phyloP scores from a whole-genome alignment of 2,888 invertebrate species.

The Cryptus viduatorius region DNA sequence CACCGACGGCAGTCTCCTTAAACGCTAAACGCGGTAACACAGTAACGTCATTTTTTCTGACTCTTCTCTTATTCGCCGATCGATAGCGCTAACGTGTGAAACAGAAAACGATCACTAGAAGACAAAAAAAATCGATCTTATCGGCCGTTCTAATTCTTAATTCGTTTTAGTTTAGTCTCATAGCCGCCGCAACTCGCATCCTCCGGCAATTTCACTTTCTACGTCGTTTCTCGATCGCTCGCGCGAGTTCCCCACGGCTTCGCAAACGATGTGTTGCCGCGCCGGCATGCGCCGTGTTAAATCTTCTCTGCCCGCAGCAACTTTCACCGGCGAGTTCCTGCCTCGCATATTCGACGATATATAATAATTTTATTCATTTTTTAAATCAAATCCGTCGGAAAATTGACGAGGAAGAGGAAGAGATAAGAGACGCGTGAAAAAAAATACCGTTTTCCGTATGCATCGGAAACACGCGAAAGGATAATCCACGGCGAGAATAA shows the following conservation, averaged over 20 bases:
- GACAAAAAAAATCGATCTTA: neutral
- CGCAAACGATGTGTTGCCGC: conserved; percentile 41
- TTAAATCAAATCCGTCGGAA: conserved; percentile 23
- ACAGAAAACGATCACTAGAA: neutral
- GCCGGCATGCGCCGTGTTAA: conserved; percentile 56
- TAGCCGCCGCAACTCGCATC: conserved; percentile 25
- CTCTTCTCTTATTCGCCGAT: neutral
- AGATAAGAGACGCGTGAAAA: neutral
- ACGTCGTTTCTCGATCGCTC: conserved; percentile 51
- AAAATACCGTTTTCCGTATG: neutral
- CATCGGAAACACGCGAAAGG: neutral
- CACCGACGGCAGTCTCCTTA: conserved; percentile 37
- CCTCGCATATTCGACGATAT: conserved; percentile 8
- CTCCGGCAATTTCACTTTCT: conserved; percentile 67
- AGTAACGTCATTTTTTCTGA: conserved; percentile 13
- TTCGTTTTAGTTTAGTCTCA: neutral
- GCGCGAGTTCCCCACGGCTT: conserved; percentile 35
- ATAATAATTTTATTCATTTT: conserved; percentile 33
- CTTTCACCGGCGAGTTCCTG: conserved; percentile 73
- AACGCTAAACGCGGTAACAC: conserved; percentile 33
- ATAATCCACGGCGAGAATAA: conserved; percentile 1
- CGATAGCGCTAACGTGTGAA: neutral
- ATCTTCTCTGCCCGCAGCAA: conserved; percentile 68
- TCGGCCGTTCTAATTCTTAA: conserved; percentile 9
- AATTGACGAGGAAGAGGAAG: conserved; percentile 4